These are phyloP conservation scores for Micrasema minimum DNA, from an alignment of 1,140 invertebrate species.

Conservation along the genomic window DNA sequence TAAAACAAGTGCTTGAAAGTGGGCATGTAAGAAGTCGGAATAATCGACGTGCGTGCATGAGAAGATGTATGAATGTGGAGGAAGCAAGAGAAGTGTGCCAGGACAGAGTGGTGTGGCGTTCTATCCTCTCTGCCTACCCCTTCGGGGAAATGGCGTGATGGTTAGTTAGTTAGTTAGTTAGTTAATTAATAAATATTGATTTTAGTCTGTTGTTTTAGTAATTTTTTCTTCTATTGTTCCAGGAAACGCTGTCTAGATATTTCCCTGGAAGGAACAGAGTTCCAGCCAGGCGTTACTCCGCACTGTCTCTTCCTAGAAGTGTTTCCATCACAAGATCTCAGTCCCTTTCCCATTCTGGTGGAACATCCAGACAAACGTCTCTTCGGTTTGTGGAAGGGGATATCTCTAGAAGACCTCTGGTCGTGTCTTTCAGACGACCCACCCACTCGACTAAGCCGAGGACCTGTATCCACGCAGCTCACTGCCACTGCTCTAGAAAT, in stretches of 20 bases:
- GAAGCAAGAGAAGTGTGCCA: too few species aligned
- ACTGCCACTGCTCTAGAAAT: slow-evolving; percentile 45
- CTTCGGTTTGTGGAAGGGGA: slow-evolving; percentile 41
- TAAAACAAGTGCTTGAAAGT: too few species aligned
- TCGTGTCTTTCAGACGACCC: slow-evolving; percentile 46
- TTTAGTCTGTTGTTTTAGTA: too few species aligned
- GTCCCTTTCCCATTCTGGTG: slow-evolving; percentile 47
- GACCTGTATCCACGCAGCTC: slow-evolving; percentile 49
- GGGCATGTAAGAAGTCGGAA: too few species aligned
- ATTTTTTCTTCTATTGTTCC: too few species aligned
- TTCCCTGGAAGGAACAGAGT: slow-evolving; percentile 38
- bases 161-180: too few species aligned
- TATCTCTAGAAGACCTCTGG: slow-evolving; percentile 45
- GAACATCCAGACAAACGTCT: slow-evolving; percentile 47
- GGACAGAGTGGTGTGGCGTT: too few species aligned
- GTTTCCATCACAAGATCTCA: slow-evolving; percentile 49
- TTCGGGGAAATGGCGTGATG: too few species aligned
- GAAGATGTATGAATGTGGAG: too few species aligned
- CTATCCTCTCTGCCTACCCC: too few species aligned
- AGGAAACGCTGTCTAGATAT: slow-evolving; percentile 51
- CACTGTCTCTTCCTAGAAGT: slow-evolving; percentile 47
- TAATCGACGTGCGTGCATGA: too few species aligned
- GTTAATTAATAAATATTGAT: too few species aligned
- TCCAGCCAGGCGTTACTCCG: slow-evolving; percentile 46
- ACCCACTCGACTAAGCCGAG: slow-evolving; percentile 29